Conservation (phyloP, 2,888 invertebrate genomes). For the Polia nebulosa region DNA sequence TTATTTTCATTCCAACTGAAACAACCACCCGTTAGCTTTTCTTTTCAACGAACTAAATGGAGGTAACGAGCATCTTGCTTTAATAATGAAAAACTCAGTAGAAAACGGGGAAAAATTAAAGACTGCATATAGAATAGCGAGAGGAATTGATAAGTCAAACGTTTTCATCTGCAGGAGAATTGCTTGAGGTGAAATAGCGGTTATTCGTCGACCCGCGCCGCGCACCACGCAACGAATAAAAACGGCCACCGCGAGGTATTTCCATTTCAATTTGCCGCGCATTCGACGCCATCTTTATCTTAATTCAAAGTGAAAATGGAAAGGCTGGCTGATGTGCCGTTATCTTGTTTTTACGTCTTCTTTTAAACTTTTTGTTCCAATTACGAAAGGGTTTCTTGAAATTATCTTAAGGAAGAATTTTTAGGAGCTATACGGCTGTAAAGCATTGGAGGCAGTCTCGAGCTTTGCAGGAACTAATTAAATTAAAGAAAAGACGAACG, state of each 20-base stretch:
- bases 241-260: slow-evolving; percentile 70
- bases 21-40: slow-evolving; percentile 76
- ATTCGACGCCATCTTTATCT: slow-evolving; percentile 72
- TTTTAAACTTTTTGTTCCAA: slow-evolving; percentile 17
- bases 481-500: background rate
- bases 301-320: slow-evolving; percentile 70
- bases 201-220: slow-evolving; percentile 63
- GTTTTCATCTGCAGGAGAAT: slow-evolving; percentile 78
- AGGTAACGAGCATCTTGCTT: slow-evolving; percentile 84
- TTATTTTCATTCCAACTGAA: slow-evolving; percentile 85
- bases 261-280: slow-evolving; percentile 75
- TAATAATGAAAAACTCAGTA: slow-evolving; percentile 78
- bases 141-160: slow-evolving; percentile 84
- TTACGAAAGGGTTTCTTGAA: slow-evolving; percentile 23
- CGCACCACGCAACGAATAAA: slow-evolving; percentile 69
- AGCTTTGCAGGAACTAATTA: background rate
- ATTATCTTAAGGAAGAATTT: background rate
- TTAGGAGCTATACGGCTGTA: background rate
- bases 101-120: slow-evolving; percentile 68
- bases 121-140: slow-evolving; percentile 76
- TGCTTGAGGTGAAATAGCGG: slow-evolving; percentile 70
- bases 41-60: slow-evolving; percentile 79
- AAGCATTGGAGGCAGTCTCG: background rate
- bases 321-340: slow-evolving; percentile 56
- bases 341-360: slow-evolving; percentile 41